Evolutionary conservation across 2,113 vertebrate genomes (phyloP).

Genomic region (Misgurnus anguillicaudatus): DNA sequence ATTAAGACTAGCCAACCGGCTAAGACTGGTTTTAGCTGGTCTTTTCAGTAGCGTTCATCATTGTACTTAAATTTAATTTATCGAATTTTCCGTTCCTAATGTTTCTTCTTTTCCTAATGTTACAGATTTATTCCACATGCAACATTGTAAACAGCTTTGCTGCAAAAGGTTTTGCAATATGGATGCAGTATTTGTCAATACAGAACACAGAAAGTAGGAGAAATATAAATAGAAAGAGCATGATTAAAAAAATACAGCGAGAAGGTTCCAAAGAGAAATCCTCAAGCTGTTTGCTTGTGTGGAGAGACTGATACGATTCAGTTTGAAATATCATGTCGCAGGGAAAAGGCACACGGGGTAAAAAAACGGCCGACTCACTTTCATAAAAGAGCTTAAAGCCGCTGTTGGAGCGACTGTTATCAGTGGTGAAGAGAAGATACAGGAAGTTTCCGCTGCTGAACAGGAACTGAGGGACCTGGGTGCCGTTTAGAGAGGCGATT

Average conservation of each 20-base stretch:
- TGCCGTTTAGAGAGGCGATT: constrained; percentile 94
- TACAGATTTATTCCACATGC: too few species aligned
- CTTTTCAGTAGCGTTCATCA: too few species aligned
- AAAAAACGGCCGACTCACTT: constrained; percentile 72
- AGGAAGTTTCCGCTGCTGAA: constrained; percentile 93
- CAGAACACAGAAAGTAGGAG: background rate
- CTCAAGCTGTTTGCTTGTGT: constrained; percentile 32
- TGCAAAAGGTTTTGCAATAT: background rate
- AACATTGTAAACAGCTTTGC: background rate
- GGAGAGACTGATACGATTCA: constrained; percentile 18
- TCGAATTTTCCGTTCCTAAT: too few species aligned
- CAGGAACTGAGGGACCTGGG: constrained; percentile 94
- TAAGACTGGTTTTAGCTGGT: too few species aligned
- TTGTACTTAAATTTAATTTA: too few species aligned
- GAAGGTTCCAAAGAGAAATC: background rate
- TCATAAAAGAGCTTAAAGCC: constrained; percentile 98
- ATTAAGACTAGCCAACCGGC: too few species aligned
- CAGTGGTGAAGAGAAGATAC: constrained; percentile 96
- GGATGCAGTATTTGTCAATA: background rate
- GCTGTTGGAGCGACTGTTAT: constrained; percentile 96
- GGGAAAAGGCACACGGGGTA: constrained; percentile 23
- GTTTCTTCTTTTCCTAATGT: too few species aligned
- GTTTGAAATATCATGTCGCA: constrained; percentile 8
- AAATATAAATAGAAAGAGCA: background rate
- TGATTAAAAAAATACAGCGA: background rate